Conservation (phyloP, 2,113 vertebrate species). For the Pleuronectes platessa region DNA sequence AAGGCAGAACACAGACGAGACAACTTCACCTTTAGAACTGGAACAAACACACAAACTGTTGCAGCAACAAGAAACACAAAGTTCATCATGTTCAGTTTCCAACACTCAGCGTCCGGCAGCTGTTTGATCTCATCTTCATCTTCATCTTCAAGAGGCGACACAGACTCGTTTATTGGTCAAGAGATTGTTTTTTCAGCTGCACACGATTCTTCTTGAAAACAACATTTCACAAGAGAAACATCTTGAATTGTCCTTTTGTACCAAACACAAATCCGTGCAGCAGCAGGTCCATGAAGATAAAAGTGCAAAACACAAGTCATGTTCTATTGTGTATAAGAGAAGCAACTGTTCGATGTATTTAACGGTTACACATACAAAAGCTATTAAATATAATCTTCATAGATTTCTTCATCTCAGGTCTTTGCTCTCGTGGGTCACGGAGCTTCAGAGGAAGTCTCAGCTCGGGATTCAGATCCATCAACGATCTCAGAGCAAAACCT, state of each 20-base stretch:
- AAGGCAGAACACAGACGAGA: slow-evolving; percentile 26
- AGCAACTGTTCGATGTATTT: no score
- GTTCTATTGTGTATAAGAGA: background rate
- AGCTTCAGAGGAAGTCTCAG: background rate
- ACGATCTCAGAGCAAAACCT: no score
- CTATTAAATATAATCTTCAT: background rate
- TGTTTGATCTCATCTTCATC: no score
- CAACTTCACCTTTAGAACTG: slow-evolving; percentile 32
- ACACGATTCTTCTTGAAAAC: background rate
- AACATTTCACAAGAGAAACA: background rate
- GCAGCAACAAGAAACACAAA: slow-evolving; percentile 28
- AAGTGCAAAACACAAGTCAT: background rate
- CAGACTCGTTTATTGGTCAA: no score
- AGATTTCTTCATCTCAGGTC: no score
- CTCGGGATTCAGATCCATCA: background rate
- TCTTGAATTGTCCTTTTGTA: background rate
- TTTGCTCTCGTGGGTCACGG: no score
- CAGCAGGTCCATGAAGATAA: no score
- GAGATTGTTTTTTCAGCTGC: no score
- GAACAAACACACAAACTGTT: slow-evolving; percentile 43
- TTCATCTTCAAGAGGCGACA: no score
- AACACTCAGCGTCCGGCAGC: no score
- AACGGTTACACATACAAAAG: no score
- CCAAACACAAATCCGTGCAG: background rate
- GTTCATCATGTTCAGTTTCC: no score